Conservation (phyloP, 2,113 vertebrate species). For the Colinus virginianus region DNA sequence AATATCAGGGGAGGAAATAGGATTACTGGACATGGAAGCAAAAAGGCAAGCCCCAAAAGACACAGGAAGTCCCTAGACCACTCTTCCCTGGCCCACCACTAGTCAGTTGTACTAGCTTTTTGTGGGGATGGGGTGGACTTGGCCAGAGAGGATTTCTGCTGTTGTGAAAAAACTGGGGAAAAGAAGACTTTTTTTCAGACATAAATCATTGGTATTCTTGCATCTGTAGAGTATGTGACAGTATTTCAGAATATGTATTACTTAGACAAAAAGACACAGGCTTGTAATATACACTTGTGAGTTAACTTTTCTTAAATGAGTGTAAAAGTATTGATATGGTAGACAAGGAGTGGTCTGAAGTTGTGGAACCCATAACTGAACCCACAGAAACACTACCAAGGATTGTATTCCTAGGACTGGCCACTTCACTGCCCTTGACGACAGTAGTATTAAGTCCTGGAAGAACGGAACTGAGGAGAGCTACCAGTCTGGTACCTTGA, state of each 20-base stretch:
- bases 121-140: not conserved
- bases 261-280: accelerated
- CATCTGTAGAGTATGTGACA: not conserved
- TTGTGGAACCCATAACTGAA: not conserved
- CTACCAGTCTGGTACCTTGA: not conserved
- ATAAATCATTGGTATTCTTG: not conserved
- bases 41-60: not conserved
- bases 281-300: not conserved
- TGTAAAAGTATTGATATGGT: not conserved
- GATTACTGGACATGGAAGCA: not conserved
- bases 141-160: not conserved
- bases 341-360: not conserved
- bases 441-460: not conserved
- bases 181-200: not conserved
- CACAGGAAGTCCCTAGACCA: not conserved
- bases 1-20: not conserved
- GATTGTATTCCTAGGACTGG: not conserved
- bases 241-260: not conserved
- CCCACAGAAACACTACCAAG: not conserved
- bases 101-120: not conserved
- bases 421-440: not conserved
- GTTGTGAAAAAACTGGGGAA: not conserved
- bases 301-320: not conserved
- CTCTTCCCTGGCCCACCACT: not conserved
- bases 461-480: not conserved